A percentile compares a stretch with the other conserved stretches of the same genome.
These are phyloP conservation scores for Chloromyia formosa DNA, from an alignment of 2,888 invertebrate genomes.

Conservation along the genomic window DNA sequence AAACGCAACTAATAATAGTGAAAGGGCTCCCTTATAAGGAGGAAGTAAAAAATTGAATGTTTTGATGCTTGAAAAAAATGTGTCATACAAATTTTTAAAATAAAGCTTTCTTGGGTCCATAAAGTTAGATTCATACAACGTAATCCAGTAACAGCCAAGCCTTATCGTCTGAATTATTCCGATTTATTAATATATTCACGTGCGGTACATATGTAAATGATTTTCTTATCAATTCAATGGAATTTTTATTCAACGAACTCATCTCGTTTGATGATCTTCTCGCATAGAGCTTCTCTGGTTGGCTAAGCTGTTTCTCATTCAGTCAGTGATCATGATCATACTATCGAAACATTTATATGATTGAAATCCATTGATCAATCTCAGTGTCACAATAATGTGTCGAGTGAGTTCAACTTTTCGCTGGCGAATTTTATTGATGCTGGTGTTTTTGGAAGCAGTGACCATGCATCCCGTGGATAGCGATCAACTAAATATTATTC, in stretches of 20 bases:
- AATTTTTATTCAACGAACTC: not conserved
- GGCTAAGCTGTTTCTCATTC: not conserved
- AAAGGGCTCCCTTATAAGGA: too few species aligned
- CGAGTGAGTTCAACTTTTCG: not conserved
- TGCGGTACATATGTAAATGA: too few species aligned
- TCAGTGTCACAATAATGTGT: not conserved
- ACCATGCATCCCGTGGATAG: not conserved
- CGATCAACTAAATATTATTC: not conserved
- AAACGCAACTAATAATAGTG: too few species aligned
- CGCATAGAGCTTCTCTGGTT: not conserved
- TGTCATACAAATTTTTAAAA: too few species aligned
- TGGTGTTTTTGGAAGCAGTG: not conserved
- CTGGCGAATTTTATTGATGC: not conserved
- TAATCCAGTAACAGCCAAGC: too few species aligned
- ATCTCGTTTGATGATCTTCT: too few species aligned
- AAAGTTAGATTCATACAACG: too few species aligned
- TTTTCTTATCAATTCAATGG: conserved; percentile 4
- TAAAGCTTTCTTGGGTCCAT: too few species aligned
- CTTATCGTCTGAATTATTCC: too few species aligned
- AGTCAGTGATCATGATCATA: not conserved
- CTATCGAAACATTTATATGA: not conserved
- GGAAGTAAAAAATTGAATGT: too few species aligned
- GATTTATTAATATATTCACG: too few species aligned
- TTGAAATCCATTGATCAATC: not conserved
- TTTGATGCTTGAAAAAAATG: too few species aligned